A percentile compares a stretch with the other conserved stretches of the same genome.
phyloP scores from a whole-genome alignment of 1,140 invertebrate species.

The Tetramorium simillimum region DNA sequence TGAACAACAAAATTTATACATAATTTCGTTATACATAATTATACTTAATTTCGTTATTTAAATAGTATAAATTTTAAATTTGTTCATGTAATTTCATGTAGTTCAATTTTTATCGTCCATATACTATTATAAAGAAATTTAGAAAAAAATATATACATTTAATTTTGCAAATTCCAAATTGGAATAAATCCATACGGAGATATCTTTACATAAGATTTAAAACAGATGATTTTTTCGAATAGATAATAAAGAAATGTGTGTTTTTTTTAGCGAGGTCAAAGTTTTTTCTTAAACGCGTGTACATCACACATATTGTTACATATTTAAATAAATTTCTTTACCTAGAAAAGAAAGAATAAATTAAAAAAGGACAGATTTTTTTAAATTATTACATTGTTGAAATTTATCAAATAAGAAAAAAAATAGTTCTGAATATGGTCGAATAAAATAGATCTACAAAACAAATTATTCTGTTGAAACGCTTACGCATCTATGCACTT shows the following conservation, averaged over 20 bases:
- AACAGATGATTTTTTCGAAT: neutral
- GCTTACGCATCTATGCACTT: neutral
- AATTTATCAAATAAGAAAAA: neutral
- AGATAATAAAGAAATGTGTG: neutral
- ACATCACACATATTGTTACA: neutral
- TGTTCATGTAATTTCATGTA: neutral
- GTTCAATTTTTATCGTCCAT: neutral
- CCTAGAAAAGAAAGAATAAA: neutral
- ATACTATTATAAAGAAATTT: neutral
- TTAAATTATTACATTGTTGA: neutral
- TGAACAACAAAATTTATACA: constrained; percentile 4
- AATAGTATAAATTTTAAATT: neutral
- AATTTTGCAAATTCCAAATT: neutral
- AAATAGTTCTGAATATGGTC: neutral
- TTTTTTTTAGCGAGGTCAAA: neutral
- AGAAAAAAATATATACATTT: neutral
- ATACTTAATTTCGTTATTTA: neutral
- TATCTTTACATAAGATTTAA: neutral
- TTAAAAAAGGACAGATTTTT: neutral
- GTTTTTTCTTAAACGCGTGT: neutral
- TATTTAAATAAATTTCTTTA: neutral
- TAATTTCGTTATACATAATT: no score
- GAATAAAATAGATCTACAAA: neutral
- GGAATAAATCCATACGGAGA: neutral
- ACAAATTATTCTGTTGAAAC: neutral